These are phyloP conservation scores for Tyrophagus putrescentiae DNA, from an alignment of 1,140 invertebrate genomes.

Conservation along the genomic window DNA sequence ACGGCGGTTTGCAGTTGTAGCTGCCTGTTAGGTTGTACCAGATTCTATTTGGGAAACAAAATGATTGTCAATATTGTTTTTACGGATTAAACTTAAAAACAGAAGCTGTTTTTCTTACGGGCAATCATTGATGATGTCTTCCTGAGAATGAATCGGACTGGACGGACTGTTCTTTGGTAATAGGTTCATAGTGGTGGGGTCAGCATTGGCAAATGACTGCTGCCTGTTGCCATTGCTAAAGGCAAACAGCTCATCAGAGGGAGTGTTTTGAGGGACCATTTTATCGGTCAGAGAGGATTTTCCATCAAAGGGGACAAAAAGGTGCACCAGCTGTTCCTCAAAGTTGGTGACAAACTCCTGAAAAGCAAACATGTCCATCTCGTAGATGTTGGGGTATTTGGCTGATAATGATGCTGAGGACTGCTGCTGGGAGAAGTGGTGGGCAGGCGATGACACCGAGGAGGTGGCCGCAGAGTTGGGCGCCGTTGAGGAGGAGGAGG, in stretches of 20 bases:
- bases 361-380: constrained; percentile 1
- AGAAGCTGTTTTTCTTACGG: constrained; percentile 2
- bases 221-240: not conserved
- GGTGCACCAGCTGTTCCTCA: not conserved
- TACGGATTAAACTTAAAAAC: not conserved
- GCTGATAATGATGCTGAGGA: not conserved
- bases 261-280: no score
- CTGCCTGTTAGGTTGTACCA: constrained; percentile 3
- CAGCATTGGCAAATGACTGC: not conserved
- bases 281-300: no score
- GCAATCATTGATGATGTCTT: constrained; percentile 13
- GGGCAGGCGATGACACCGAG: not conserved
- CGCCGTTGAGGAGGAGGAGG: not conserved
- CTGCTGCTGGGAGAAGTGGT: not conserved
- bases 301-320: no score
- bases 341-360: constrained; percentile 11
- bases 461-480: not conserved
- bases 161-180: not conserved
- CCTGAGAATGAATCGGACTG: constrained; percentile 10
- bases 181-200: not conserved
- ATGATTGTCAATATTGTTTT: not conserved
- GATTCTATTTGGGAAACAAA: not conserved
- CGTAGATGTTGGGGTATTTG: not conserved
- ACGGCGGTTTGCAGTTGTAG: not conserved
- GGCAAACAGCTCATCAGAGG: no score